phyloP scores from a whole-genome alignment of 2,888 invertebrate species.

The Lapara coniferarum region DNA sequence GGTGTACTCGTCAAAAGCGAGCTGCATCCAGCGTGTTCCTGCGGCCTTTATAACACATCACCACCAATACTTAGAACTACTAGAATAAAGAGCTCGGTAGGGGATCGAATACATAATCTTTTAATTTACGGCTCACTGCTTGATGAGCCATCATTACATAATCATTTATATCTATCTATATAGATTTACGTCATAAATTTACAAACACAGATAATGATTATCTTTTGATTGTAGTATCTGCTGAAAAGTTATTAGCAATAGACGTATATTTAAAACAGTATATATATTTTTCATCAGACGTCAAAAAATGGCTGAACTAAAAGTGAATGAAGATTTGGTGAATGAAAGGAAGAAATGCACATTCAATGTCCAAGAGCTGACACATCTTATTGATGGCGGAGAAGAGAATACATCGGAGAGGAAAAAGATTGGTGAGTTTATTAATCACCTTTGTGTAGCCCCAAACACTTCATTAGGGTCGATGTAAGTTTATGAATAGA shows the following conservation, averaged over 20 bases:
- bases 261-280: no score
- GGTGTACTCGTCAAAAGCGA: no score
- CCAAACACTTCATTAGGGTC: no score
- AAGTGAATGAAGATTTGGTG: conserved; percentile 86
- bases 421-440: conserved; percentile 64
- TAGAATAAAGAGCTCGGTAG: no score
- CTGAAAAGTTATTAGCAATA: not conserved
- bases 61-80: no score
- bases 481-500: no score
- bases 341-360: conserved; percentile 88
- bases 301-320: conserved; percentile 45
- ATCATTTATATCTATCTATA: not conserved
- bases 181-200: not conserved
- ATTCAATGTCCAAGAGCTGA: conserved; percentile 88
- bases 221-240: not conserved
- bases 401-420: conserved; percentile 86
- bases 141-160: not conserved
- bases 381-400: conserved; percentile 89
- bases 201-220: not conserved
- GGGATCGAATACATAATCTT: no score
- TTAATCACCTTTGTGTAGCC: no score
- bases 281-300: conserved; percentile 23
- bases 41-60: no score
- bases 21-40: no score
- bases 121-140: not conserved